Conservation (phyloP, 2,888 invertebrate species). For the Anarsia innoxiella region DNA sequence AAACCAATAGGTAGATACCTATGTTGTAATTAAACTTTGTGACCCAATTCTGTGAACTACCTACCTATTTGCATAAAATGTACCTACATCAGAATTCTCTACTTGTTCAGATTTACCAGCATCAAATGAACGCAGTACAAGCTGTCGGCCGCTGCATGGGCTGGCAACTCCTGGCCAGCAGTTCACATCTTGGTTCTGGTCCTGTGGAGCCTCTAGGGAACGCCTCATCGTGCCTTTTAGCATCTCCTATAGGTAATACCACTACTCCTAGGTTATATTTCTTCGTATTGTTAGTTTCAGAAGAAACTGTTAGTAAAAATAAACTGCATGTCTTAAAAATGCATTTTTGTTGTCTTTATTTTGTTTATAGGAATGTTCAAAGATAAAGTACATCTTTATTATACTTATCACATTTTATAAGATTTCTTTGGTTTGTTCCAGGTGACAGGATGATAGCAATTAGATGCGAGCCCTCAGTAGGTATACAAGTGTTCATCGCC, state of each 20-base stretch:
- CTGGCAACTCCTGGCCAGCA: constrained; percentile 94
- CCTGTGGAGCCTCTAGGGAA: constrained; percentile 94
- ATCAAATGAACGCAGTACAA: constrained; percentile 94
- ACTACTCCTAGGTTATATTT: no score
- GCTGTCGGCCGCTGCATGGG: constrained; percentile 95
- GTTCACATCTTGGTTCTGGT: constrained; percentile 90
- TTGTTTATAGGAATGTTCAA: no score
- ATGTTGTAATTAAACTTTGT: no score
- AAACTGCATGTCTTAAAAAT: no score
- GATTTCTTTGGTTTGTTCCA: constrained; percentile 28
- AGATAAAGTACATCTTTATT: no score
- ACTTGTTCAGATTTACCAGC: constrained; percentile 87
- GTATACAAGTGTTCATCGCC: constrained; percentile 92
- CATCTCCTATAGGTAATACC: constrained; percentile 93
- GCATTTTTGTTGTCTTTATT: no score
- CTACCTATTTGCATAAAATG: no score
- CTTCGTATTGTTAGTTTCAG: no score
- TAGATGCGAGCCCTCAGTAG: constrained; percentile 91
- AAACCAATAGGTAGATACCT: no score
- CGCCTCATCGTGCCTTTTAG: constrained; percentile 92
- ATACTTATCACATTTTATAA: no score
- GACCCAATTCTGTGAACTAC: no score
- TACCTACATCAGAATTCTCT: neutral
- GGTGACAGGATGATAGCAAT: constrained; percentile 90
- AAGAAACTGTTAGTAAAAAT: no score